phyloP scores from a whole-genome alignment of 2,888 invertebrate genomes.

The Gastrophysa polygoni region DNA sequence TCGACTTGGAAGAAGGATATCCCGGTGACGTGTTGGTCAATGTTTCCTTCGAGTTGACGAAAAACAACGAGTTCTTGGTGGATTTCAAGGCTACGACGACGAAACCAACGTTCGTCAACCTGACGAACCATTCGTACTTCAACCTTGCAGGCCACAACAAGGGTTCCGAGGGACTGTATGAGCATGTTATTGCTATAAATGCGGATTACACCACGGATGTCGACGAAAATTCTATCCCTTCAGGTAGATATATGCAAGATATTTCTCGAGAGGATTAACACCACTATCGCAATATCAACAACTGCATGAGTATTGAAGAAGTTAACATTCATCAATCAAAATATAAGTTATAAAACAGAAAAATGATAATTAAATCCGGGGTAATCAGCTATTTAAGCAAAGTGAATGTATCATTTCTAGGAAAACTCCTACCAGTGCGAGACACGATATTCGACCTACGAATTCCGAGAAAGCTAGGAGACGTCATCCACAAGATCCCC shows the following conservation, averaged over 20 bases:
- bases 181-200: slow-evolving; percentile 74
- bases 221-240: slow-evolving; percentile 73
- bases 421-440: slow-evolving; percentile 72
- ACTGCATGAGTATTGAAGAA: no score
- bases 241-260: slow-evolving; percentile 65
- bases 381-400: no score
- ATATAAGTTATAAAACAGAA: no score
- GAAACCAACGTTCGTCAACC: slow-evolving; percentile 82
- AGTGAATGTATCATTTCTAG: slow-evolving; percentile 59
- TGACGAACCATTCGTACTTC: slow-evolving; percentile 90
- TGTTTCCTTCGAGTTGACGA: slow-evolving; percentile 72
- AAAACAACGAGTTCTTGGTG: slow-evolving; percentile 76
- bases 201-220: slow-evolving; percentile 78
- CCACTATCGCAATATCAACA: no score
- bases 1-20: slow-evolving; percentile 85
- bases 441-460: slow-evolving; percentile 78
- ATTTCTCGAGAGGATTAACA: no score
- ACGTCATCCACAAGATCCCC: slow-evolving; percentile 70
- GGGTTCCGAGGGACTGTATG: slow-evolving; percentile 68
- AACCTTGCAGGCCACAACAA: slow-evolving; percentile 90
- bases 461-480: slow-evolving; percentile 67
- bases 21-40: slow-evolving; percentile 81
- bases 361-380: no score
- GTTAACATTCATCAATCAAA: no score
- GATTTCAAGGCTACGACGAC: slow-evolving; percentile 77